Base-by-base conservation (phyloP, 2,888 invertebrate species). In the Psylliodes chrysocephalus region DNA sequence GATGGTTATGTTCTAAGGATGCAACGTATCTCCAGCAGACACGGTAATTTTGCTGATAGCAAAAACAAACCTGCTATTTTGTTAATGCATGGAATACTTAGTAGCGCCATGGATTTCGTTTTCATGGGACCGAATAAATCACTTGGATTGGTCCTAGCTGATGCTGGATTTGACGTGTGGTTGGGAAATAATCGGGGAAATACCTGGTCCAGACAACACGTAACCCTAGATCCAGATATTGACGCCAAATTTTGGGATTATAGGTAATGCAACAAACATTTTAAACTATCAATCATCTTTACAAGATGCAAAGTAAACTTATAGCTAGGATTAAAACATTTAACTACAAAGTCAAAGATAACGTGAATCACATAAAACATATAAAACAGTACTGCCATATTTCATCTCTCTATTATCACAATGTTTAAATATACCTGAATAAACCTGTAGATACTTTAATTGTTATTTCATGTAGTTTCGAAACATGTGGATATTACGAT, bases 171-270 rank as follows among this genome's bases (percentile, higher is more conserved):
- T 71, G 91, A 91, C 67, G 90, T 91, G 0, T 95, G 94, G 94
- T 82, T 95, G 83, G 91, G 91, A 0, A 95, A 94, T 77, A 87
- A 87, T 15, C 87, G 94, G 2, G 94, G 94, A 5, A 93, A 89
- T 76, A 84, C 82, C 17, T 91, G 90, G 77, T 87, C 88, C 0
- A 84, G 86, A 7, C 81, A 77, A 1, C 91, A 92, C 73, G 70
- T 78, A 0, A 77, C 79, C 0, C 70, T 84, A 75, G 79, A 84
- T 63, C 83, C 85, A 0, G 78, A 76, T 51, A 62, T 79, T 8
- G 84, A 84, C 59, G 15, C 15, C 2, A 75, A 78, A 10, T 91
- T 85, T 76, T 91, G 90, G 91, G 78, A 85, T 49, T 91, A 89
- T 76, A 80, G 79, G 81, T 82, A 73, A 53, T 7, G 4, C 22